Base-by-base conservation (phyloP, 1,140 invertebrate genomes). In the Ephestia elutella region DNA sequence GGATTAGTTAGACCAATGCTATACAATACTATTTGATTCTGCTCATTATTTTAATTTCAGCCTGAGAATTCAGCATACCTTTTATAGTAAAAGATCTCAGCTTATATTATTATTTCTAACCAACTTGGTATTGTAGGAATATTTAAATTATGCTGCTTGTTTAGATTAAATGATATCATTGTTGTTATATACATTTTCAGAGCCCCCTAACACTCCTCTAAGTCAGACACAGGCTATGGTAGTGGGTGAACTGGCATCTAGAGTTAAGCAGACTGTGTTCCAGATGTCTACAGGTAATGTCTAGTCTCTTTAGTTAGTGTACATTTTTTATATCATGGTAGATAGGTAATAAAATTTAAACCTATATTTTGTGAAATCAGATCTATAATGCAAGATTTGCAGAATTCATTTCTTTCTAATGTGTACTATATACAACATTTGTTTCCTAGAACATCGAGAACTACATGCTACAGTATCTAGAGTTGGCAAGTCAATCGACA, bases 401-500 rank as follows among this genome's bases (percentile, higher is more conserved):
- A n/a, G n/a, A n/a, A n/a, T n/a, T n/a, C n/a, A 38, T 55, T 55
- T 55, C 15, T 17, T 3, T 49, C 4, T 17, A 5, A 20, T 53
- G 8, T 25, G 9, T 38, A 11, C 11, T 38, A 38, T 20, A 11
- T 3, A 38, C 32, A 0, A 30, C 32, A 35, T 56, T 48, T 25
- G 9, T 15, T 54, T 54, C 49, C 48, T 61, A 90, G 89, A 89
- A 28, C 93, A 94, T 62, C 87, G 93, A 65, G 93, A 94, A 64
- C 84, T 93, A 10, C 96, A 98, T 79, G 95, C 95, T 62, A 95
- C 96, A 55, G 97, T 99, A 0, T 99, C 97, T 0, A 97, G 97
- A 92, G 96, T 99, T 30, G 98, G 98, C 15, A 99, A 99, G 90
- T 94, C 96, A 0, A 97, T 99, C 69, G 98, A 99, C 78, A 93